Conservation (phyloP, 2,888 invertebrate species). For the Drosophila melanosoma region DNA sequence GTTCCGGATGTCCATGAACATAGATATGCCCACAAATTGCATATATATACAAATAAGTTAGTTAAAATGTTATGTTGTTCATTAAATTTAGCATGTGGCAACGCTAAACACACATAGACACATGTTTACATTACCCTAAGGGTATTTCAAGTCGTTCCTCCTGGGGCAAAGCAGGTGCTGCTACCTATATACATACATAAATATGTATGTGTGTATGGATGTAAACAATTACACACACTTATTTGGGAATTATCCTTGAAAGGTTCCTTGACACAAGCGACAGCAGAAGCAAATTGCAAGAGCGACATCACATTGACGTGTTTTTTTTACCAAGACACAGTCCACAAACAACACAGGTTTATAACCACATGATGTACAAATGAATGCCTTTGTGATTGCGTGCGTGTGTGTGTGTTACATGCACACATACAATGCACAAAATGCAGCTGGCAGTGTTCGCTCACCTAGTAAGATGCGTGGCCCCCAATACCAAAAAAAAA, state of each 20-base stretch:
- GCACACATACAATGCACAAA: conserved; percentile 41
- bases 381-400: neutral
- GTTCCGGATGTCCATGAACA: conserved; percentile 43
- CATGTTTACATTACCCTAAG: conserved; percentile 12
- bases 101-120: conserved; percentile 15
- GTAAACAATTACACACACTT: conserved; percentile 17
- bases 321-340: conserved; percentile 34
- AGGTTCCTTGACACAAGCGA: conserved; percentile 79
- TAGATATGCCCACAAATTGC: conserved; percentile 34
- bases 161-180: conserved; percentile 36
- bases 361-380: conserved; percentile 11
- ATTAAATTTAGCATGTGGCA: conserved; percentile 60
- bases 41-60: conserved; percentile 3
- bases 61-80: conserved; percentile 10
- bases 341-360: conserved; percentile 14
- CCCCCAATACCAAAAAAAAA: conserved; percentile 37
- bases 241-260: conserved; percentile 77
- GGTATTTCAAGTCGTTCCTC: conserved; percentile 30
- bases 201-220: neutral
- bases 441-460: conserved; percentile 63
- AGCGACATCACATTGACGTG: conserved; percentile 36
- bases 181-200: conserved; percentile 1
- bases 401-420: conserved; percentile 9
- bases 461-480: conserved; percentile 49
- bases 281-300: conserved; percentile 41